Base-by-base conservation (phyloP, 2,888 invertebrate species). In the Melanostoma mellinum region DNA sequence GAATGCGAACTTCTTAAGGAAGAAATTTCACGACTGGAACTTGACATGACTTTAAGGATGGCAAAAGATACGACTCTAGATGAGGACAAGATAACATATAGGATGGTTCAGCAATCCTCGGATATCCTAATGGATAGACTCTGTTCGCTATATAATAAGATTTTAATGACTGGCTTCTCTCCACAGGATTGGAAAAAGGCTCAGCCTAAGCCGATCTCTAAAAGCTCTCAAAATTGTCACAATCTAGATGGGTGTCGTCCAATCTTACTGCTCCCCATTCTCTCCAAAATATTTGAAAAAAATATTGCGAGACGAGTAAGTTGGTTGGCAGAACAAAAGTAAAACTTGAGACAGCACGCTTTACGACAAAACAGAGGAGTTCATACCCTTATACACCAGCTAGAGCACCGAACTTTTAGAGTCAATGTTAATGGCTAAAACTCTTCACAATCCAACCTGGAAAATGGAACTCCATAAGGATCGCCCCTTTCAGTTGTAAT, bases 161-260 rank as follows among this genome's bases (percentile, higher is more conserved):
- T 68, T 3, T 0, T 68, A n/a, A 20, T 3, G 10, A 67, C 55
- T 2, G 55, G 35, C 2, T 33, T 8, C 8, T 67, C 44, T 36
- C 67, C 55, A 10, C 55, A 68, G 8, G 68, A 56, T 36, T 68
- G 55, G 46, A 56, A 68, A 38, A 46, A 3, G 35, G 68, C 55
- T n/a, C 8, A 46, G 20, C 36, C 56, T 0, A 56, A 46, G 20
- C 46, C 68, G 6, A 68, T 68, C 4, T 46, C 55, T 6, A 68
- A 48, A 48, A 56, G 36, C 5, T 0, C 53, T 10, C n/a, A 4
- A n/a, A 32, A 56, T 4, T 9, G 8, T 6, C 50, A 63, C 32
- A 6, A 2, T 20, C 50, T 32, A 8, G 30, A 63, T 6, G 50
- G n/a, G 8, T 68, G 56, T n/a, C 68, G 68, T 6, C 68, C 44